Evolutionary conservation across 2,888 invertebrate genomes (phyloP), one percentile per base, ranked within the genome.

Genomic region (Troglohyphantes excavatus): DNA sequence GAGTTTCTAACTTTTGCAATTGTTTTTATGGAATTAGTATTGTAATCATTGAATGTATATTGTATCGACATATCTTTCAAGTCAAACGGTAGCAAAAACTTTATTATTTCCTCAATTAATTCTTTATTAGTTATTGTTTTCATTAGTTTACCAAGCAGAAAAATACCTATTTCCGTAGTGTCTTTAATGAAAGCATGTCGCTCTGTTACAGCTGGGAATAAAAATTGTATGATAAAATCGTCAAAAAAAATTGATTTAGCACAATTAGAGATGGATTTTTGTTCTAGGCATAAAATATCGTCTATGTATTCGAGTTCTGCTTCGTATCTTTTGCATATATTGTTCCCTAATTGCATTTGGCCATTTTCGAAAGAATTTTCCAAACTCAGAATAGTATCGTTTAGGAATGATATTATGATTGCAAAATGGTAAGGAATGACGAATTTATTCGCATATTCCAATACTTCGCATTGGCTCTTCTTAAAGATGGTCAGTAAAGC

Each of bases 241-340:
- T 46, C 61, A 0, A 86, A 23, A 7, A 86, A 26, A 61, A 19
- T 39, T 23, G 27, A 53, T 39, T 26, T 59, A 26, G 61, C 21
- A 27, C 7, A 3, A 9, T 27, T 39, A 19, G 19, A 67, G 19
- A 72, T 46, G 2, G 1, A 2, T 19, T 29, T 11, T 29, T 63
- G 26, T 3, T 82, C 39, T 19, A 86, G n/a, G n/a, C 59, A 26
- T 21, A 86, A 72, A 19, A 86, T 70, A 61, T 86, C 86, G 23
- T 86, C 86, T 0, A 78, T 21, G 33, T 72, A 86, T 33, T 86
- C 86, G 3, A 86, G 19, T 21, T 86, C 78, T 63, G 68, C 78
- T 17, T 70, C 53, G 11, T 39, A 63, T 26, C 61, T 13, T 9
- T 6, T 6, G 17, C 7, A 43, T 29, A 23, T 19, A 7, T 1